These are phyloP conservation scores for Stegophylla sp. DNA, from an alignment of 2,888 invertebrate genomes.

Conservation along the genomic window DNA sequence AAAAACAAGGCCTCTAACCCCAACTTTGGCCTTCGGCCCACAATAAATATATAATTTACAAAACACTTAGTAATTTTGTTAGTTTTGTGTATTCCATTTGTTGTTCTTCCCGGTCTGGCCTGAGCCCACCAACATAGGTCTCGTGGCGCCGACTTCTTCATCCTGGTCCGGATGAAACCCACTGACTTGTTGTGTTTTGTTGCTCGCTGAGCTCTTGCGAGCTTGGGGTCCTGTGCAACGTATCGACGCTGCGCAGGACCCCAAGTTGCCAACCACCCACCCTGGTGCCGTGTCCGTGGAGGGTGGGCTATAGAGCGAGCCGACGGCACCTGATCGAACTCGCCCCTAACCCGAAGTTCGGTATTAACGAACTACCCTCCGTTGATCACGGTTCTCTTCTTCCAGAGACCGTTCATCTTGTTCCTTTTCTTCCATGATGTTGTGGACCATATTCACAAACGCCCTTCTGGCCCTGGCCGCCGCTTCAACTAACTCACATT, in stretches of 20 bases:
- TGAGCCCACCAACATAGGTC: too few relatives aligned
- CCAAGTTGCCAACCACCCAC: neutral
- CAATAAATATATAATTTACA: too few relatives aligned
- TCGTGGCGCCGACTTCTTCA: too few relatives aligned
- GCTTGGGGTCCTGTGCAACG: neutral
- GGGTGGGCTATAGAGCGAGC: neutral
- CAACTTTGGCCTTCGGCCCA: too few relatives aligned
- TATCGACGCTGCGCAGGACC: neutral
- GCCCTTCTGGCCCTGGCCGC: neutral
- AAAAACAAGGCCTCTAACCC: too few relatives aligned
- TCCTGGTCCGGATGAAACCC: too few relatives aligned
- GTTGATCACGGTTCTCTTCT: too few relatives aligned
- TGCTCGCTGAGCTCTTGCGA: neutral
- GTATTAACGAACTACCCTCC: neutral
- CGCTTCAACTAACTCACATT: too few relatives aligned
- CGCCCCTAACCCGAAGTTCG: neutral
- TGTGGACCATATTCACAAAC: neutral
- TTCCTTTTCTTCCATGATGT: neutral
- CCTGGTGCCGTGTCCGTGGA: neutral
- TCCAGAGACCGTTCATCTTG: neutral
- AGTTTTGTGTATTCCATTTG: too few relatives aligned
- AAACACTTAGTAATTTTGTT: too few relatives aligned
- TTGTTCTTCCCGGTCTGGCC: too few relatives aligned
- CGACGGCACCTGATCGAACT: neutral
- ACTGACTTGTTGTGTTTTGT: too few relatives aligned